Evolutionary conservation across 2,888 invertebrate species (phyloP), one percentile per base, ranked within the genome.

Genomic region (Ellobium chinense): DNA sequence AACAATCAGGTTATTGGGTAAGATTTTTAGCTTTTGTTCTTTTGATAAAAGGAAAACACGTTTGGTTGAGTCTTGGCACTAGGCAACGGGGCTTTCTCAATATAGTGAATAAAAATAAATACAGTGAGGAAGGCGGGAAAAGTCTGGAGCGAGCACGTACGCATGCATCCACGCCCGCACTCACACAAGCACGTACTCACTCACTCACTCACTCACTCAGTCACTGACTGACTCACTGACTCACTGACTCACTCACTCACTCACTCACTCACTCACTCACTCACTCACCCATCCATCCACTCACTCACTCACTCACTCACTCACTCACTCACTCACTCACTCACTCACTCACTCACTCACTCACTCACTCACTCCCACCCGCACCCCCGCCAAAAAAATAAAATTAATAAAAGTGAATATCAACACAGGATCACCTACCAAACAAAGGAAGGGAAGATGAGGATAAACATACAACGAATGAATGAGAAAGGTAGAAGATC

Each of bases 151-250:
- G n/a, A n/a, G n/a, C 46, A 46, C 46, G 7, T 18, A 46, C 46
- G 7, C 46, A 46, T 18, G 7, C 46, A 46, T 18, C 18, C 46
- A 46, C 46, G 7, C 46, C 7, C 46, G 7, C 46, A 46, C 7
- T 36, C 21, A 39, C 24, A 58, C 68, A 39, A 68, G 21, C 24
- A 34, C 31, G 18, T 34, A 36, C 78, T 39, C 34, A 39, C 78
- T 39, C 31, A 60, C 62, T 29, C 46, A 65, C 69, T 60, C 69
- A 66, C 69, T 60, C 69, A 66, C 78, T 60, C 78, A 54, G 69
- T 60, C 78, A 66, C 78, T 58, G 37, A 56, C 62, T 60, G 69
- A 66, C 69, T 60, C 78, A 66, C 78, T 31, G 62, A 66, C 62
- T 60, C 78, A 66, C 78, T 66, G 37, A 46, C 73, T 21, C 66